Conservation (phyloP, 1,140 invertebrate species). For the Metaphire vulgaris region DNA sequence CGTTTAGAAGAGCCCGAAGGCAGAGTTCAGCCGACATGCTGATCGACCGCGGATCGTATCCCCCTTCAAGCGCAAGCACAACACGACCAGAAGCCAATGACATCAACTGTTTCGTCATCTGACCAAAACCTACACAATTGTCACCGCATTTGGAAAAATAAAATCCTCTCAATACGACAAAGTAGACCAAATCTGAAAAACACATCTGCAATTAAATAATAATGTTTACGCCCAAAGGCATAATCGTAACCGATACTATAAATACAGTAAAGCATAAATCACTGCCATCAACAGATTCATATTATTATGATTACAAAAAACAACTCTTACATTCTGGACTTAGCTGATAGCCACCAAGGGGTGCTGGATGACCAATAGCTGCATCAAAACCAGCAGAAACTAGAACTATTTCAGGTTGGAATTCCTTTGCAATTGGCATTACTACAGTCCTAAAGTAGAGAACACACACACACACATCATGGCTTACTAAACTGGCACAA, state of each 20-base stretch:
- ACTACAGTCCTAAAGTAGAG: slow-evolving; percentile 46
- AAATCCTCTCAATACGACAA: too few species aligned
- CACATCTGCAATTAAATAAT: too few species aligned
- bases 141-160: too few species aligned
- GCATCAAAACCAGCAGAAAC: slow-evolving; percentile 98
- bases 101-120: slow-evolving; percentile 91
- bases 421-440: slow-evolving; percentile 61
- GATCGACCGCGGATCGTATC: slow-evolving; percentile 90
- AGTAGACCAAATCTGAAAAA: too few species aligned
- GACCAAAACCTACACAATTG: slow-evolving; percentile 67
- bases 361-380: slow-evolving; percentile 81
- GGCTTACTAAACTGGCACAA: too few species aligned
- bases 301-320: too few species aligned
- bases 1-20: slow-evolving; percentile 71
- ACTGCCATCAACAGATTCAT: too few species aligned
- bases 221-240: too few species aligned
- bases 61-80: slow-evolving; percentile 77
- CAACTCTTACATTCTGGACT: slow-evolving; percentile 75
- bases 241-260: too few species aligned
- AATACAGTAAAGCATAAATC: too few species aligned
- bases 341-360: slow-evolving; percentile 87
- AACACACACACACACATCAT: too few species aligned
- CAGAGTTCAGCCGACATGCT: slow-evolving; percentile 97
- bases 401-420: slow-evolving; percentile 86
- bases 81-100: slow-evolving; percentile 80